Percentiles rank a stretch among this genome's conserved stretches.
Evolutionary conservation across 2,113 vertebrate genomes (phyloP).

Genomic region (Cephalopterus ornatus): DNA sequence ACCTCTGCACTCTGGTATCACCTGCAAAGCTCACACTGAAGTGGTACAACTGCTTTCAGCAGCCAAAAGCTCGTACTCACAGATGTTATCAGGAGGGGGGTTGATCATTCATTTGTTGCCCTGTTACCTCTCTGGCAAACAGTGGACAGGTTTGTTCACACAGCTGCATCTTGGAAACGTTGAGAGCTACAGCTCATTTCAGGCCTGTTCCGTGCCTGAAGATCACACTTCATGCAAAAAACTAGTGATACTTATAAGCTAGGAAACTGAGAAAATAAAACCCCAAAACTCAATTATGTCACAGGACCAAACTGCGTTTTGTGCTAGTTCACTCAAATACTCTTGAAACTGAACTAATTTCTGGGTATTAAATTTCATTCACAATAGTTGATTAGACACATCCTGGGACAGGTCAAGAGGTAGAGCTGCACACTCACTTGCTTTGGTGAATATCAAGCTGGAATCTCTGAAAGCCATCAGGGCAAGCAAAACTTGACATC

Average conservation of each 20-base stretch:
- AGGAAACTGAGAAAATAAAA: not conserved
- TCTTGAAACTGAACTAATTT: not conserved
- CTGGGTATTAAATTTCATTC: not conserved
- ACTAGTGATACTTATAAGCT: not conserved
- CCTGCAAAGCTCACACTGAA: not conserved
- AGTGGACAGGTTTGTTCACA: not conserved
- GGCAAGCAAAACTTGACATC: not conserved
- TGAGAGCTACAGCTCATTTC: not conserved
- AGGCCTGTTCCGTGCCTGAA: not conserved
- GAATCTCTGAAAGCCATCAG: not conserved
- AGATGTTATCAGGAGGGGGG: not conserved
- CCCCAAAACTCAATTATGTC: not conserved
- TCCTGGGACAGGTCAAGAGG: not conserved
- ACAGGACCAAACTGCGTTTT: not conserved
- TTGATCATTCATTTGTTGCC: not conserved
- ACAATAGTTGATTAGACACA: not conserved
- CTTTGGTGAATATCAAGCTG: not conserved
- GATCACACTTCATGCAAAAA: not conserved
- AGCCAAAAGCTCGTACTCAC: not conserved
- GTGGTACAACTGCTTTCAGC: not conserved
- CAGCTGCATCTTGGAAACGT: not conserved
- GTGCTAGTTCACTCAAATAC: not conserved
- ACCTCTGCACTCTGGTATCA: not conserved
- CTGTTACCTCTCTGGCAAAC: not conserved
- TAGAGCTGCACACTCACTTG: not conserved